These are phyloP conservation scores for Microplitis manilae DNA, from an alignment of 2,888 invertebrate genomes.

Conservation along the genomic window DNA sequence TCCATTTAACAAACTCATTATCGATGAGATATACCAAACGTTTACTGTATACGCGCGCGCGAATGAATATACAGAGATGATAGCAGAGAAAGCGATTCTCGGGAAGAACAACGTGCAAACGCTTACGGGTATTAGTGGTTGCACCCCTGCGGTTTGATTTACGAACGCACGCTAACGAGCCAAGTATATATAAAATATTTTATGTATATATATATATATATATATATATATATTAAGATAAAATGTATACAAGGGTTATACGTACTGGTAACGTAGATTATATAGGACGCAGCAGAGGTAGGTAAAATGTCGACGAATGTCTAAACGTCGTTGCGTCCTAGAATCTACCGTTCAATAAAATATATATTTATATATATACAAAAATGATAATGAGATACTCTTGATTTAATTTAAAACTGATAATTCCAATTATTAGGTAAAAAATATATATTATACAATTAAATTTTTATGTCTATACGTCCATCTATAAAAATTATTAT, in stretches of 20 bases:
- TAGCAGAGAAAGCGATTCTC: conserved; percentile 43
- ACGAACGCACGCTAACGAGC: conserved; percentile 69
- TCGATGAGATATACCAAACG: conserved; percentile 68
- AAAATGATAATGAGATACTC: too few relatives aligned
- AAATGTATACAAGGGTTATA: conserved; percentile 13
- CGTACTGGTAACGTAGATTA: not conserved
- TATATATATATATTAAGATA: too few relatives aligned
- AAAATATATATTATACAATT: too few relatives aligned
- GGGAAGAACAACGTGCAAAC: conserved; percentile 62
- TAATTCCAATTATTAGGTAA: too few relatives aligned
- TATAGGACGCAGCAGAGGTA: not conserved
- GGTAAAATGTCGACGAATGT: conserved; percentile 4
- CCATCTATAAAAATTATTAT: not conserved
- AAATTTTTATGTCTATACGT: too few relatives aligned
- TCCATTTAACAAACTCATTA: conserved; percentile 71
- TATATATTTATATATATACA: too few relatives aligned
- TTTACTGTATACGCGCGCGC: conserved; percentile 62
- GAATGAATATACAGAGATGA: conserved; percentile 35
- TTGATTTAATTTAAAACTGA: too few relatives aligned
- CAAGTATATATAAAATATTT: conserved; percentile 46
- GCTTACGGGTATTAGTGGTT: conserved; percentile 66
- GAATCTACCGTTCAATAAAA: not conserved
- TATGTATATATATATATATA: not conserved
- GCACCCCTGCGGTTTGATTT: conserved; percentile 71
- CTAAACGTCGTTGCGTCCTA: not conserved